A percentile compares a stretch with the other conserved stretches of the same genome.
Evolutionary conservation across 2,888 invertebrate genomes (phyloP).

Genomic region (Hypercompe scribonia): DNA sequence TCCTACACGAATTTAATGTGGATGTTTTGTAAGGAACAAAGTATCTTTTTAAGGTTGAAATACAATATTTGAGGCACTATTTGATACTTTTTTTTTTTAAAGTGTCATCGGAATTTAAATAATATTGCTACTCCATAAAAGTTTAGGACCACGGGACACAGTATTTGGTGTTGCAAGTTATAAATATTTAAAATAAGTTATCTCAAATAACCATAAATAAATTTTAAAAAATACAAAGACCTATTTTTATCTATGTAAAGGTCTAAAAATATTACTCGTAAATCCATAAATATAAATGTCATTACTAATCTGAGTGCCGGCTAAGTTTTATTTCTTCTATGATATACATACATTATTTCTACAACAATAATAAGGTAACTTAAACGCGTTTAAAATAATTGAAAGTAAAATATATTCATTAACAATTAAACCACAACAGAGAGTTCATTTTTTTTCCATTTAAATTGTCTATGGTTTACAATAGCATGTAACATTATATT

Average conservation of each 20-base stretch:
- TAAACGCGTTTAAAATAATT: background rate
- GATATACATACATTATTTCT: too few relatives aligned
- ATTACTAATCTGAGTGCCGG: too few relatives aligned
- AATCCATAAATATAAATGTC: too few relatives aligned
- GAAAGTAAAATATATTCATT: background rate
- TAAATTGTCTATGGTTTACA: background rate
- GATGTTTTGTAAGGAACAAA: conserved; percentile 16
- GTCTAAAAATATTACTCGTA: background rate
- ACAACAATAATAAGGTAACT: background rate
- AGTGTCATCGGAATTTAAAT: background rate
- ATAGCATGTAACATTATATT: background rate
- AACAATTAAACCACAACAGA: background rate
- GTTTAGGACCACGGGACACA: background rate
- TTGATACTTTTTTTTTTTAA: background rate
- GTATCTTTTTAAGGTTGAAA: background rate
- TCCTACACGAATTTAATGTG: conserved; percentile 18
- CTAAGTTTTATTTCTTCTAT: background rate
- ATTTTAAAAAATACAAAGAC: too few relatives aligned
- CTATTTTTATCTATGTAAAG: too few relatives aligned
- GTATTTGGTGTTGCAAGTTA: background rate
- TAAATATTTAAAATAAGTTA: background rate
- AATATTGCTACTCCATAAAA: background rate
- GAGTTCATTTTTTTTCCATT: background rate
- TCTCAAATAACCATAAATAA: too few relatives aligned
- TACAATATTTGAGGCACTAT: background rate